Percentiles rank a stretch among this genome's conserved stretches.
phyloP scores from a whole-genome alignment of 2,113 vertebrate genomes.

The Myocastor coypus region DNA sequence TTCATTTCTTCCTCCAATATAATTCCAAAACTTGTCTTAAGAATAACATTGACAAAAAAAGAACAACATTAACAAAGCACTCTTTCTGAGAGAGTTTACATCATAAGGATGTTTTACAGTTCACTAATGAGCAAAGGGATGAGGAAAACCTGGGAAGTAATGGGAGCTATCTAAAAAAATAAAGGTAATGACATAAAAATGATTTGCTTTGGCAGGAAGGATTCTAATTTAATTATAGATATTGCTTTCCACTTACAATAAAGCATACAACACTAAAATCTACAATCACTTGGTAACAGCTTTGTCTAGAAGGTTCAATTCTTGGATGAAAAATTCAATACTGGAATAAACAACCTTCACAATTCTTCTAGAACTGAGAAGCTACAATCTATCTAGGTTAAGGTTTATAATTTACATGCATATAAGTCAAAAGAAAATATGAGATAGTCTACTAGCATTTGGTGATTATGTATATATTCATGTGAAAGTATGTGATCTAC shows the following conservation, averaged over 20 bases:
- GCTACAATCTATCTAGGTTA: not conserved
- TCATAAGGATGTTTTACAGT: not conserved
- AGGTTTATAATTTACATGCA: not conserved
- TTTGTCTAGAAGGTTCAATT: slow-evolving; percentile 24
- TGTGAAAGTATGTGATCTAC: not conserved
- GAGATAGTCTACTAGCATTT: not conserved
- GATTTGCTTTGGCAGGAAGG: not conserved
- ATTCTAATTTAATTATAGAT: not conserved
- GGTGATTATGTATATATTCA: not conserved
- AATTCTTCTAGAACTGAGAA: slow-evolving; percentile 16
- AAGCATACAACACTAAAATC: slow-evolving; percentile 26
- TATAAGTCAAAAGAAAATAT: not conserved
- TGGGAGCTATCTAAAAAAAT: not conserved
- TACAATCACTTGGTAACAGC: slow-evolving; percentile 7
- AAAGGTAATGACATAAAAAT: not conserved
- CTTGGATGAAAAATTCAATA: not conserved
- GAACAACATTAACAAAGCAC: not conserved
- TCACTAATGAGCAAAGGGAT: not conserved
- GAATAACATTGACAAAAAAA: not conserved
- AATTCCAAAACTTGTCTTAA: not conserved
- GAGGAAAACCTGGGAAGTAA: not conserved
- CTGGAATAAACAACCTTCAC: not conserved
- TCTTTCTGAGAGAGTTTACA: slow-evolving; percentile 9
- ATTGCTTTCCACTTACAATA: slow-evolving; percentile 49
- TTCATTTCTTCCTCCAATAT: not conserved